phyloP scores from a whole-genome alignment of 2,888 invertebrate genomes.

The Diloba caeruleocephala region DNA sequence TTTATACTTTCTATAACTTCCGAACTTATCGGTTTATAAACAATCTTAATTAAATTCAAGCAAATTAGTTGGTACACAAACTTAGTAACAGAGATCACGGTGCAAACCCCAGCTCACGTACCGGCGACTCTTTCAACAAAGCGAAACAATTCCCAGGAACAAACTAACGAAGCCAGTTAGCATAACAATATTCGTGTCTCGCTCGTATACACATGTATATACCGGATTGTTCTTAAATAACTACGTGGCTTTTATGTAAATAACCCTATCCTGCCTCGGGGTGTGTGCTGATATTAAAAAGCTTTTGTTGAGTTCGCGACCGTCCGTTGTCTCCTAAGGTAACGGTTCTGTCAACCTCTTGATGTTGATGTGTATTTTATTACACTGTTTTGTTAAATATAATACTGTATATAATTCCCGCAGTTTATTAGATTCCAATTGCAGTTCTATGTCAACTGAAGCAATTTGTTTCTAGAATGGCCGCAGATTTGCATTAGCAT shows the following conservation, averaged over 20 bases:
- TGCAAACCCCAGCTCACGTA: slow-evolving; percentile 75
- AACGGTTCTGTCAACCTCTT: slow-evolving; percentile 52
- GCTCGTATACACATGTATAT: slow-evolving; percentile 62
- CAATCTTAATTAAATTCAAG: slow-evolving; percentile 64
- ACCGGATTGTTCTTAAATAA: slow-evolving; percentile 82
- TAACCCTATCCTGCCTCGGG: slow-evolving; percentile 77
- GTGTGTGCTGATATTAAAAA: slow-evolving; percentile 85
- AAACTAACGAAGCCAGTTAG: slow-evolving; percentile 88
- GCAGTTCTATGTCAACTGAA: slow-evolving; percentile 4
- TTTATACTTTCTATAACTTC: slow-evolving; percentile 34
- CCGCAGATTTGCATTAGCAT: slow-evolving; percentile 20
- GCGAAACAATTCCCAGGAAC: slow-evolving; percentile 84
- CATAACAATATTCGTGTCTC: slow-evolving; percentile 85
- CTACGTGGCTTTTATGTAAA: slow-evolving; percentile 84
- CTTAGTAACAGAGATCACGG: slow-evolving; percentile 69
- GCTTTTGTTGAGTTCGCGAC: slow-evolving; percentile 76
- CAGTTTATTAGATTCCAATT: slow-evolving; percentile 3
- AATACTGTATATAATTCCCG: slow-evolving; percentile 2
- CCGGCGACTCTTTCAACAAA: slow-evolving; percentile 75
- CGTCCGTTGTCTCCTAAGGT: slow-evolving; percentile 62
- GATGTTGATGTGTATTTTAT: slow-evolving; percentile 36
- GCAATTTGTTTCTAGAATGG: slow-evolving; percentile 15
- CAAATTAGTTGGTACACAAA: slow-evolving; percentile 71
- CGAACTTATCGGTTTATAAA: slow-evolving; percentile 43
- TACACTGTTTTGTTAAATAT: slow-evolving; percentile 17